Evolutionary conservation across 2,113 vertebrate genomes (phyloP).

Genomic region (Cheilinus undulatus): DNA sequence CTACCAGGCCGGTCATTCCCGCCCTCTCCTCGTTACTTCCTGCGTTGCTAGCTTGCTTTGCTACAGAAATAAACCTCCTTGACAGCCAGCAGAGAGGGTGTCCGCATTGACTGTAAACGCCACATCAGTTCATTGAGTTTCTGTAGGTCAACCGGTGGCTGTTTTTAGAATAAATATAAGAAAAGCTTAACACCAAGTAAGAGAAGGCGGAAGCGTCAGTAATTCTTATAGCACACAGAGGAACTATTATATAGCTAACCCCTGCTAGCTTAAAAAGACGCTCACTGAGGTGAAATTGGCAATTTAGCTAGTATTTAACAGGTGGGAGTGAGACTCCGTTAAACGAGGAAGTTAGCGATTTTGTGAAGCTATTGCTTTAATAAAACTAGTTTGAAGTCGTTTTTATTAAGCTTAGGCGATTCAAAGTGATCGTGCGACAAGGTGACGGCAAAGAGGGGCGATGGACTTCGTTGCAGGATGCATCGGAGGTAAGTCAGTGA

Average conservation of each 20-base stretch:
- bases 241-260: background rate
- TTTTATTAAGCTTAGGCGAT: background rate
- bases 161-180: background rate
- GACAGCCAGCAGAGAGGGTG: background rate
- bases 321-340: background rate
- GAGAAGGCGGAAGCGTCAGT: background rate
- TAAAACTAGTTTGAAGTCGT: too few relatives aligned
- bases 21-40: constrained; percentile 25
- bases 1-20: background rate
- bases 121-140: background rate
- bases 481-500: constrained; percentile 86
- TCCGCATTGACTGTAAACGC: background rate
- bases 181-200: background rate
- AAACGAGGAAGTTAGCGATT: background rate
- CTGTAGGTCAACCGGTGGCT: background rate
- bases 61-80: constrained; percentile 38
- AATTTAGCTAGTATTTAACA: background rate
- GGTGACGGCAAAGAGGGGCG: constrained; percentile 67
- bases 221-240: background rate
- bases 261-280: constrained; percentile 10
- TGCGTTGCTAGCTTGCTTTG: constrained; percentile 7
- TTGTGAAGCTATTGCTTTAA: too few relatives aligned
- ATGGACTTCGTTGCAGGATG: constrained; percentile 96
- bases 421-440: background rate
- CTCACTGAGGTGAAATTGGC: background rate